Evolutionary conservation across 2,113 vertebrate species (phyloP).

Genomic region (Oenanthe oenanthe): DNA sequence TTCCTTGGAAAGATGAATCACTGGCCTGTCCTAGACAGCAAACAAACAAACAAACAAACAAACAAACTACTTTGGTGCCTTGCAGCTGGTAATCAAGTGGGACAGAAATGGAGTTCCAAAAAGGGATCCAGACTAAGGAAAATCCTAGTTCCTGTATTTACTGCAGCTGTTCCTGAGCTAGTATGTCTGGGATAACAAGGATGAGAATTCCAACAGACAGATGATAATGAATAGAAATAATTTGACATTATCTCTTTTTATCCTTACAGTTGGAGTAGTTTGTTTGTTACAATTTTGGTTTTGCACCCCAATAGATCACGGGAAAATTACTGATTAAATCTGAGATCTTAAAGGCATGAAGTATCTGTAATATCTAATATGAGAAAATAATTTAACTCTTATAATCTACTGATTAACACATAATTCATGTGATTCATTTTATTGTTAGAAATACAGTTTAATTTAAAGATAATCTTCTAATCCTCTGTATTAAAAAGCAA

Average conservation of each 20-base stretch:
- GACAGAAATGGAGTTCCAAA: not conserved
- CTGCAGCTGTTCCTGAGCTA: not conserved
- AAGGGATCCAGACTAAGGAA: not conserved
- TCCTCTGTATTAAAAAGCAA: conserved; percentile 32
- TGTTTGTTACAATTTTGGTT: not conserved
- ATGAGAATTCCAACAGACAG: not conserved
- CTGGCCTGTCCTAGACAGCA: not conserved
- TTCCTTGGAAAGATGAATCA: not conserved
- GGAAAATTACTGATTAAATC: conserved; percentile 27
- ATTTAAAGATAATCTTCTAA: conserved; percentile 44
- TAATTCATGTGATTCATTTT: not conserved
- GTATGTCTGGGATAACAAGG: not conserved
- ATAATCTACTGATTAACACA: not conserved
- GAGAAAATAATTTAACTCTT: conserved; percentile 10
- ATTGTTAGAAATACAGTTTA: conserved; percentile 26
- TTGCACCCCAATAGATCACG: not conserved
- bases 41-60: not conserved
- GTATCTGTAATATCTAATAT: not conserved
- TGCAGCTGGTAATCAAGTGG: not conserved
- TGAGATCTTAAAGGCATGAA: not conserved
- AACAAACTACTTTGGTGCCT: not conserved
- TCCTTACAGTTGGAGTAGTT: not conserved
- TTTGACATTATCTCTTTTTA: not conserved
- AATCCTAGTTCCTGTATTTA: not conserved
- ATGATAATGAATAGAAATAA: not conserved